A percentile compares a stretch with the other conserved stretches of the same genome.
These are phyloP conservation scores for Papilio glaucus DNA, from an alignment of 1,140 invertebrate species.

Conservation along the genomic window DNA sequence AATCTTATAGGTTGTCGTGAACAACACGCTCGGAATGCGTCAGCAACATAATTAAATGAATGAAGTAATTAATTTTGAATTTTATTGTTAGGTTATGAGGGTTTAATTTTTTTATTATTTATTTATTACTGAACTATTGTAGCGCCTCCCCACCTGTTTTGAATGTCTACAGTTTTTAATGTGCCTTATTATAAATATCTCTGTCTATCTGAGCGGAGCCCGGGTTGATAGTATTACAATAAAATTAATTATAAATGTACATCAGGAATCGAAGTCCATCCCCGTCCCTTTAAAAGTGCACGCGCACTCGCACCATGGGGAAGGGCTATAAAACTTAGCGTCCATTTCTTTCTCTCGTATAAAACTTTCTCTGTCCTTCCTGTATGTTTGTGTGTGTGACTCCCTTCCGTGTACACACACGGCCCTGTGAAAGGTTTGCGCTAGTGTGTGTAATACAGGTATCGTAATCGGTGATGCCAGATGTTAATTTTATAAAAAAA, in stretches of 20 bases:
- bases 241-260: slow-evolving; percentile 1
- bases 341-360: slow-evolving; percentile 5
- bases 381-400: slow-evolving; percentile 40
- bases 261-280: slow-evolving; percentile 6
- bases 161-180: too few relatives aligned
- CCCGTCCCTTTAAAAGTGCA: slow-evolving; percentile 27
- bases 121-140: too few relatives aligned
- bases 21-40: too few relatives aligned
- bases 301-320: neutral
- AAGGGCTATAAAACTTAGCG: neutral
- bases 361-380: slow-evolving; percentile 38
- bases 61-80: too few relatives aligned
- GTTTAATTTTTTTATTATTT: too few relatives aligned
- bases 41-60: too few relatives aligned
- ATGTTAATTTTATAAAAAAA: slow-evolving; percentile 13
- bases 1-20: too few relatives aligned
- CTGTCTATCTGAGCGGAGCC: too few relatives aligned
- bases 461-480: slow-evolving; percentile 44
- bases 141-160: too few relatives aligned
- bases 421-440: slow-evolving; percentile 47
- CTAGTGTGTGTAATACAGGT: slow-evolving; percentile 58
- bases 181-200: too few relatives aligned
- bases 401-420: slow-evolving; percentile 44
- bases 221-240: neutral
- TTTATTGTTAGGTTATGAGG: too few relatives aligned